Base-by-base conservation (phyloP, 2,797 vertebrate species). In the Acestrorhynchus altus region DNA sequence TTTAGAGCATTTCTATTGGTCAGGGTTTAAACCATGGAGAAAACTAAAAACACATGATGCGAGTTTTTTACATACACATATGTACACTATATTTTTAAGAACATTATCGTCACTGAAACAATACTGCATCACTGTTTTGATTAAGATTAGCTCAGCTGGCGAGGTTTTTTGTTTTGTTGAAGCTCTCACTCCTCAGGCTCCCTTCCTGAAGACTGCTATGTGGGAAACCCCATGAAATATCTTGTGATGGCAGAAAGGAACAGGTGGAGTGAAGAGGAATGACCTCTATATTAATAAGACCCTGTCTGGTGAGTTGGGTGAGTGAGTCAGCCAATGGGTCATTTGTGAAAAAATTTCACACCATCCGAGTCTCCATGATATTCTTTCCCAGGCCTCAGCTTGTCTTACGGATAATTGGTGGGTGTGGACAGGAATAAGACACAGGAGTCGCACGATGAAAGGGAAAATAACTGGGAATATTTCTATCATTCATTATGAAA, bases 271-370 rank as follows among this genome's bases (percentile, higher is more conserved):
- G 8, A 22, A 75, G 22, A 22, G 20, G 15, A 71, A 65, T 59
- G 60, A 59, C 49, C 56, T 56, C 57, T 57, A 47, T 26, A 22
- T 65, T 69, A 69, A 39, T 39, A 57, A 57, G 59, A 71, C 15
- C 8, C 49, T n/a, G 10, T 22, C 52, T 49, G 47, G 22, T 47
- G 20, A 63, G 39, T 16, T 39, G 72, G 61, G 40, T 57, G 59
- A 75, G 35, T 70, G 72, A 81, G 42, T 39, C 59, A 74, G 65
- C 18, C 54, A 60, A 78, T 52, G 51, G 57, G 51, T 72, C 57
- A 80, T 77, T 76, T 20, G 47, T 76, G 76, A 68, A 78, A 65
- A 46, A 15, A 83, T 81, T 80, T 85, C 83, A 63, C 83, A 73
- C 76, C 59, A 73, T 73, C 54, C 60, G 28, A 72, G 66, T 68